phyloP scores from a whole-genome alignment of 2,797 vertebrate species.

The Peromyscus attwateri region DNA sequence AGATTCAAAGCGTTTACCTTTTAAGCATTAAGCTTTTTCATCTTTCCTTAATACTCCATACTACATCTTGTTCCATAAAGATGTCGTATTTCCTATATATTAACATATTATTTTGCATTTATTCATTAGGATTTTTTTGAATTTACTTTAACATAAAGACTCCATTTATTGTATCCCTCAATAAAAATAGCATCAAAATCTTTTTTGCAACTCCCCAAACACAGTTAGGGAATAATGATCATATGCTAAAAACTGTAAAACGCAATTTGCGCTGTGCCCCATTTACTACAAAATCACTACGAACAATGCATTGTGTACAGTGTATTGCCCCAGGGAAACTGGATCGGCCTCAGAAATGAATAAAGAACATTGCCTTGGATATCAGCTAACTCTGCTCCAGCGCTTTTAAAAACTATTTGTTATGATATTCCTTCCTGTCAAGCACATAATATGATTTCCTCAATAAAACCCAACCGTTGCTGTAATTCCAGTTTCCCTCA shows the following conservation, averaged over 20 bases:
- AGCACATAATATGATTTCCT: conserved; percentile 85
- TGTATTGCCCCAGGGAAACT: conserved; percentile 82
- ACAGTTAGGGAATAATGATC: conserved; percentile 76
- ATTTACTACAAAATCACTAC: conserved; percentile 85
- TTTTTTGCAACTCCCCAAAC: conserved; percentile 72
- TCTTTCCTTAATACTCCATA: conserved; percentile 27
- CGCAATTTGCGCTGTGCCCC: conserved; percentile 73
- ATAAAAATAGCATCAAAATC: conserved; percentile 77
- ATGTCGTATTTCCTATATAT: conserved; percentile 44
- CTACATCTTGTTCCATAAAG: conserved; percentile 53
- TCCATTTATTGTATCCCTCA: conserved; percentile 73
- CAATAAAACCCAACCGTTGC: conserved; percentile 84
- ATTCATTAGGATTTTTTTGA: conserved; percentile 68
- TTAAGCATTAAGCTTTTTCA: conserved; percentile 62
- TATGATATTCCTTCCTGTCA: conserved; percentile 85
- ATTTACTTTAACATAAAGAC: conserved; percentile 47
- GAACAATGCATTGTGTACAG: conserved; percentile 80
- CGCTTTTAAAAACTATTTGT: conserved; percentile 82
- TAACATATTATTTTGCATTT: conserved; percentile 67
- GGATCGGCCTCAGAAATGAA: conserved; percentile 85
- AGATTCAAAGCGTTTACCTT: conserved; percentile 69
- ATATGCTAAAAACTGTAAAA: conserved; percentile 78
- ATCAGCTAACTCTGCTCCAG: conserved; percentile 82
- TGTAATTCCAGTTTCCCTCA: conserved; percentile 79
- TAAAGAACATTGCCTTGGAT: conserved; percentile 82